Base-by-base conservation (phyloP, 2,797 vertebrate genomes). In the Telmatherina bonti region DNA sequence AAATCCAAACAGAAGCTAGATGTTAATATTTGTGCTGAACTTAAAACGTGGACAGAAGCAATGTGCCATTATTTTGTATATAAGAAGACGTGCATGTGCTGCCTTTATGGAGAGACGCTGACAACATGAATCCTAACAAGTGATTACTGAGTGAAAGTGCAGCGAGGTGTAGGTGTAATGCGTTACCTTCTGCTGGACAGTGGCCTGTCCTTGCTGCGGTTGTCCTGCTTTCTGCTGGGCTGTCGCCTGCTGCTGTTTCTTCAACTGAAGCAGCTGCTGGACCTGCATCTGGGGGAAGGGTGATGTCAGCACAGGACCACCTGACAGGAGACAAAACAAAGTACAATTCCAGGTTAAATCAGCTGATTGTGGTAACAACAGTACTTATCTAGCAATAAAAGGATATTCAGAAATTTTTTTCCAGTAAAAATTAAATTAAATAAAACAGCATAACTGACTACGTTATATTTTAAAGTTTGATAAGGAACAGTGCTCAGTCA, bases 171-270 rank as follows among this genome's bases (percentile, higher is more conserved):
- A 33, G 35, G 11, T 4, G 18, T 27, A 53, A 3, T 7, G 29
- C 18, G 26, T 71, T 63, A 96, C 96, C 95, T 98, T 98, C 87
- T 97, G 97, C 86, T 97, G 97, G 13, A 95, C 95, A 0, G 94
- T 61, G 36, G 95, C 68, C 74, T 96, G 95, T 35, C 93, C 92
- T 74, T 95, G 95, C 69, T 96, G 96, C 0, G 95, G 90, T 90
- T 96, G 96, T 54, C 94, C 95, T 2, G 95, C 94, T 74, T 97
- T 98, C 93, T 96, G 96, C 82, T 95, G 95, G 2, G 94, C 94
- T n/a, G 87, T 87, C 1, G 92, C 92, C 71, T 95, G 85, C 52
- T 81, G 90, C 72, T 89, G 89, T 76, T 94, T 92, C 73, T 96
- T 96, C 67, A 95, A 92, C 73, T 96, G 95, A 69, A 96, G 94